Conservation (phyloP, 2,113 vertebrate species). For the Eleginops maclovinus region DNA sequence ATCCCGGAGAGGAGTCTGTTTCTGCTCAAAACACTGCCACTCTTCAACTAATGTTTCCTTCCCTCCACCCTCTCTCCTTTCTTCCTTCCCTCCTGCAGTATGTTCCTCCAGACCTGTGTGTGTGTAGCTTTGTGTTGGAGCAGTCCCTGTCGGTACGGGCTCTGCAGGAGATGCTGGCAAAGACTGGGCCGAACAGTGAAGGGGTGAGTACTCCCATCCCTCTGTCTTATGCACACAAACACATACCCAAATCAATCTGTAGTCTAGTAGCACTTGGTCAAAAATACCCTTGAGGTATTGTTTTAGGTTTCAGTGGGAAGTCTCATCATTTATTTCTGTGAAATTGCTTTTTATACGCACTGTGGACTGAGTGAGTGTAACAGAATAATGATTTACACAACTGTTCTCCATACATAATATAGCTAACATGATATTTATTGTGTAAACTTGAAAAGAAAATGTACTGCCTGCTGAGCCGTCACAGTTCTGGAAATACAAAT, state of each 20-base stretch:
- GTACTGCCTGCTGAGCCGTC: not conserved
- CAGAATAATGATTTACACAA: conserved; percentile 1
- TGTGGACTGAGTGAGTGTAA: not conserved
- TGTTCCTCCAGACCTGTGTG: conserved; percentile 96
- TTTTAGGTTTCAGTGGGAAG: not conserved
- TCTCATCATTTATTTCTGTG: not conserved
- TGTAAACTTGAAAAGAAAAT: conserved; percentile 5
- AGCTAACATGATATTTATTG: conserved; percentile 21
- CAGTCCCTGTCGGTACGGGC: conserved; percentile 96
- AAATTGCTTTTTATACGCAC: conserved; percentile 1
- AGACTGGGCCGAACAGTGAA: conserved; percentile 88
- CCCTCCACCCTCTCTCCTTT: not conserved
- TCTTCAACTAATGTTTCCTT: conserved; percentile 24
- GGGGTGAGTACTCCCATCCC: conserved; percentile 86
- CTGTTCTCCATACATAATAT: not conserved
- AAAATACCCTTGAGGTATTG: conserved; percentile 15
- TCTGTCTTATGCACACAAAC: conserved; percentile 12
- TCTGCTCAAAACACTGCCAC: conserved; percentile 6
- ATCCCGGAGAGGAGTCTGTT: not conserved
- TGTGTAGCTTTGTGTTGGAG: conserved; percentile 97
- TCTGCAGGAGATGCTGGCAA: conserved; percentile 98
- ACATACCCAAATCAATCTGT: conserved; percentile 19
- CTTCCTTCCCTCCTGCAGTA: conserved; percentile 79
- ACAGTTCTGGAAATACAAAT: conserved; percentile 11
- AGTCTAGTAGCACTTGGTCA: not conserved